Base-by-base conservation (phyloP, 2,797 vertebrate species). In the Typhlichthys subterraneus region DNA sequence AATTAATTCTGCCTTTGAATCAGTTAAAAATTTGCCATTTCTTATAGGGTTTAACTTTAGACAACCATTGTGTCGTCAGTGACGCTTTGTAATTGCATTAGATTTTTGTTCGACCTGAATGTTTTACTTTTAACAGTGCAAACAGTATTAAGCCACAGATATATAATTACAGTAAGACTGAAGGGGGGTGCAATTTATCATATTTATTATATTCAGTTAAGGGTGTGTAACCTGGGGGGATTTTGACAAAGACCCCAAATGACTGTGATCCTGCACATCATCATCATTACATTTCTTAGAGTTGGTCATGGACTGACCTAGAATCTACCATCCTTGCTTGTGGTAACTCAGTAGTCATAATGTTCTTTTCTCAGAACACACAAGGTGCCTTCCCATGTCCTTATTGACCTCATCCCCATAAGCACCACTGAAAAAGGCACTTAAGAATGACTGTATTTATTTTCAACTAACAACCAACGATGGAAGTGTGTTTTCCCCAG, bases 221-320 rank as follows among this genome's bases (percentile, higher is more conserved):
- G 14, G 78, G 81, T 80, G 82, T 76, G 79, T 57, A 76, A 70
- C 46, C 17, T 0, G 23, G 0, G 86, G 86, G 87, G 85, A 75
- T 82, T 91, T 87, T 80, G 64, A 72, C 12, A 65, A 1, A 67
- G 67, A 77, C 67, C 78, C 70, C 71, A 82, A 79, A 88, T 88
- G 87, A 88, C 80, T 88, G 65, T 71, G 29, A 77, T 61, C 65
- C 59, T 60, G 50, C 61, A 45, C 5, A 47, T 14, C 15, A 65
- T 79, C 79, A 72, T 58, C 50, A 1, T 70, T 53, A 12, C 50
- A 55, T 58, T 49, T 62, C 58, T 72, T 31, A 61, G 49, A 60
- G 54, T 49, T 9, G 2, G 33, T 48, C 31, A n/a, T 1, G 53
- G 51, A 59, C 29, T 68, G 59, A 62, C 70, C 61, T 46, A 70